phyloP scores from a whole-genome alignment of 92 coral and sea anemone species.

The Palythoa grandis region DNA sequence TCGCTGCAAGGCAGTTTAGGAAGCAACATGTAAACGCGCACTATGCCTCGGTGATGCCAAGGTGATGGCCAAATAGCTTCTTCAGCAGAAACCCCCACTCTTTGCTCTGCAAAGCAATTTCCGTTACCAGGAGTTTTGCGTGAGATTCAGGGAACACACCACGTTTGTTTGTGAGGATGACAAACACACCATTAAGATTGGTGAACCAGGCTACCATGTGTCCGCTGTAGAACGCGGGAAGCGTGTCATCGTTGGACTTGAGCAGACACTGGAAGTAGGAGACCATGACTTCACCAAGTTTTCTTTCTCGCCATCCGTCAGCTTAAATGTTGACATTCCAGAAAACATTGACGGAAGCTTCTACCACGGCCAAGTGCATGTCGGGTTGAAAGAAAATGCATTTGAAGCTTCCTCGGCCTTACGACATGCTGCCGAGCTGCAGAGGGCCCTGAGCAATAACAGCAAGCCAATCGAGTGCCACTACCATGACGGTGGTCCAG shows the following conservation, averaged over 20 bases:
- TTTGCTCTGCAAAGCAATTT: conserved; percentile 8
- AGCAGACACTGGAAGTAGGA: conserved; percentile 55
- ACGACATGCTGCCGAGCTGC: conserved; percentile 55
- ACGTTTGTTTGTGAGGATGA: conserved; percentile 70
- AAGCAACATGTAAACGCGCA: conserved; percentile 49
- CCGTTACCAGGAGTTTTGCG: conserved; percentile 51
- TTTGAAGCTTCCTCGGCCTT: conserved; percentile 55
- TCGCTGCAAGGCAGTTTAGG: conserved; percentile 61
- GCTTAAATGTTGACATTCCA: conserved; percentile 60
- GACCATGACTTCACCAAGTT: conserved; percentile 70
- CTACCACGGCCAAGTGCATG: conserved; percentile 57
- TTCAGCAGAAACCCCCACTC: too few relatives aligned
- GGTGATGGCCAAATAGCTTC: too few relatives aligned
- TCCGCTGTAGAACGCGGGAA: conserved; percentile 66
- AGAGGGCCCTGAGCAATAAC: background rate
- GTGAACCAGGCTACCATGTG: conserved; percentile 63
- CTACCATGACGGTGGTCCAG: conserved; percentile 65
- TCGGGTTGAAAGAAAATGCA: conserved; percentile 61
- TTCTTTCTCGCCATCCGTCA: conserved; percentile 65
- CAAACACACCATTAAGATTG: conserved; percentile 62
- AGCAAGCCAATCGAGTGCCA: conserved; percentile 44
- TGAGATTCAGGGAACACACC: conserved; percentile 39
- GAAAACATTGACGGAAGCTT: conserved; percentile 57
- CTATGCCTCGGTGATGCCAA: background rate
- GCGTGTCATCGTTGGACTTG: conserved; percentile 53